phyloP scores from a whole-genome alignment of 1,140 invertebrate species.

The Gryllus bimaculatus region DNA sequence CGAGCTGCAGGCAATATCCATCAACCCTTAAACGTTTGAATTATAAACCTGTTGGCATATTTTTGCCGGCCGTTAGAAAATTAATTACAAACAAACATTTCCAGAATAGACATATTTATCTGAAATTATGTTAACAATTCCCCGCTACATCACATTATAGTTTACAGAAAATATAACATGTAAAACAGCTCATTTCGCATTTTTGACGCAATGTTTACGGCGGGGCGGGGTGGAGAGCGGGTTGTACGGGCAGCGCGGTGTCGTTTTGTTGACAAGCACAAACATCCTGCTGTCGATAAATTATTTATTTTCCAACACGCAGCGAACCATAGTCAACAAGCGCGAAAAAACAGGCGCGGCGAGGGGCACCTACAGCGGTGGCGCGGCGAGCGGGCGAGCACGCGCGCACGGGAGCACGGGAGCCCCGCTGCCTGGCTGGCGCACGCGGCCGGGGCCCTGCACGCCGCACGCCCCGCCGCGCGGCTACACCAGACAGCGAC shows the following conservation, averaged over 20 bases:
- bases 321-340: neutral
- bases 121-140: neutral
- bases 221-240: too few relatives aligned
- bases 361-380: neutral
- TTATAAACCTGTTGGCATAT: neutral
- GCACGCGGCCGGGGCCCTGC: too few relatives aligned
- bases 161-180: neutral
- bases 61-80: neutral
- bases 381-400: too few relatives aligned
- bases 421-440: too few relatives aligned
- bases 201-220: neutral
- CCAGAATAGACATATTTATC: neutral
- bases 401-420: too few relatives aligned
- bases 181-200: neutral
- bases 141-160: neutral
- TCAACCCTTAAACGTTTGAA: neutral
- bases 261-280: neutral
- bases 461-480: too few relatives aligned
- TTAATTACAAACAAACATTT: neutral
- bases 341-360: neutral
- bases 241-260: neutral
- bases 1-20: neutral
- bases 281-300: neutral
- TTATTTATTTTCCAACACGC: slow-evolving; percentile 5
- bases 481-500: too few relatives aligned